Evolutionary conservation across 2,888 invertebrate species (phyloP).

Genomic region (Pyrochroa serraticornis): DNA sequence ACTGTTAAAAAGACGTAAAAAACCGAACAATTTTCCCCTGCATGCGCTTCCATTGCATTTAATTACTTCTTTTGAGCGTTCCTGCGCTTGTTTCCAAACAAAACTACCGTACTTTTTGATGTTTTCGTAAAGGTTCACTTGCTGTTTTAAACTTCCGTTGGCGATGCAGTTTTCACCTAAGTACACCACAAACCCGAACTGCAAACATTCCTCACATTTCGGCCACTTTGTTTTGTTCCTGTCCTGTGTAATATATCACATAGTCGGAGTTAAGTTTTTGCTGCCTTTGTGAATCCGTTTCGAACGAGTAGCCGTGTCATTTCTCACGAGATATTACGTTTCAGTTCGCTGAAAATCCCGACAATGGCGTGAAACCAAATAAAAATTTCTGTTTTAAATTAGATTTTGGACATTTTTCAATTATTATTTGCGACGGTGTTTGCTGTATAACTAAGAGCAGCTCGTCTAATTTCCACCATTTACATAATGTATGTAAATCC

Average conservation of each 20-base stretch:
- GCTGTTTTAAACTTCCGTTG: too few species aligned
- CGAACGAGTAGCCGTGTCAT: constrained; percentile 33
- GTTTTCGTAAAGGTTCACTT: too few species aligned
- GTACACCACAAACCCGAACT: constrained; percentile 15
- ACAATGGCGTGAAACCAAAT: too few species aligned
- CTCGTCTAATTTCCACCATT: constrained; percentile 19
- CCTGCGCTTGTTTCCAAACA: too few species aligned
- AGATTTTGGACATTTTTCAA: too few species aligned
- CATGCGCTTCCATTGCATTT: background rate
- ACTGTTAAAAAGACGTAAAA: background rate
- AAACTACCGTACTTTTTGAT: too few species aligned
- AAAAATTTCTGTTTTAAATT: too few species aligned
- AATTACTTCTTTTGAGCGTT: background rate
- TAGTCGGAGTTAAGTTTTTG: constrained; percentile 32
- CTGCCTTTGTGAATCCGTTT: constrained; percentile 26
- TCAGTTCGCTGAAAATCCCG: constrained; percentile 2
- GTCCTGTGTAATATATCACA: constrained; percentile 35
- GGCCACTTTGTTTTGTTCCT: constrained; percentile 30
- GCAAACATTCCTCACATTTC: constrained; percentile 26
- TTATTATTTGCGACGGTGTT: too few species aligned
- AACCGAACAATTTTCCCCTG: background rate
- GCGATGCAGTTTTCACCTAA: constrained; percentile 5
- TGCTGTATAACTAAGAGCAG: background rate
- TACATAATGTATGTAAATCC: constrained; percentile 34
- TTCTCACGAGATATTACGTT: constrained; percentile 34